A percentile compares a stretch with the other conserved stretches of the same genome.
These are phyloP conservation scores for Orthonyx spaldingii DNA, from an alignment of 2,113 vertebrate genomes.

Conservation along the genomic window DNA sequence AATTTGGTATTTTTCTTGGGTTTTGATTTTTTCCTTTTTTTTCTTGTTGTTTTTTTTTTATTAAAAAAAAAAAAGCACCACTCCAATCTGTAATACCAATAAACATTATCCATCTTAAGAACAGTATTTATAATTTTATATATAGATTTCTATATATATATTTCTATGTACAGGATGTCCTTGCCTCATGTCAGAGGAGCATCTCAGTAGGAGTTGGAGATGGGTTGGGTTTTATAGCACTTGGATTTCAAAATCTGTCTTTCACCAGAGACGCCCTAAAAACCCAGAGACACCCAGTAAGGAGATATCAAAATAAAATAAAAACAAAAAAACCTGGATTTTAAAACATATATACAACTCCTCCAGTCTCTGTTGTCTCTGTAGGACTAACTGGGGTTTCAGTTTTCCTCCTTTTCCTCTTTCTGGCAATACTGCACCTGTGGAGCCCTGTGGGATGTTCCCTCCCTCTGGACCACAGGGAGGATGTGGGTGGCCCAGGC, in stretches of 20 bases:
- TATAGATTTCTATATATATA: slow-evolving; percentile 45
- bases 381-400: background rate
- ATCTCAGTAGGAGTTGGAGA: background rate
- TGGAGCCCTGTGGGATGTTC: background rate
- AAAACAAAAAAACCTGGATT: background rate
- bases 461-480: background rate
- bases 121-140: slow-evolving; percentile 51
- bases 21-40: background rate
- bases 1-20: background rate
- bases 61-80: slow-evolving; percentile 31
- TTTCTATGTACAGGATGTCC: slow-evolving; percentile 46
- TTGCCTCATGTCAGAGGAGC: background rate
- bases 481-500: background rate
- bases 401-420: background rate
- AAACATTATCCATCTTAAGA: slow-evolving; percentile 56
- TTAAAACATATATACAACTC: slow-evolving; percentile 30
- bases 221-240: background rate
- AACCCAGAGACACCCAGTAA: slow-evolving; percentile 18
- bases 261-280: slow-evolving; percentile 1
- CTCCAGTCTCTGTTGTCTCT: background rate
- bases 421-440: background rate
- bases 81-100: slow-evolving; percentile 45
- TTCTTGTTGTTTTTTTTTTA: background rate
- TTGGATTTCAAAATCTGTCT: slow-evolving; percentile 38
- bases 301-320: background rate